phyloP scores from a whole-genome alignment of 2,113 vertebrate genomes.

The Apteryx owenii region DNA sequence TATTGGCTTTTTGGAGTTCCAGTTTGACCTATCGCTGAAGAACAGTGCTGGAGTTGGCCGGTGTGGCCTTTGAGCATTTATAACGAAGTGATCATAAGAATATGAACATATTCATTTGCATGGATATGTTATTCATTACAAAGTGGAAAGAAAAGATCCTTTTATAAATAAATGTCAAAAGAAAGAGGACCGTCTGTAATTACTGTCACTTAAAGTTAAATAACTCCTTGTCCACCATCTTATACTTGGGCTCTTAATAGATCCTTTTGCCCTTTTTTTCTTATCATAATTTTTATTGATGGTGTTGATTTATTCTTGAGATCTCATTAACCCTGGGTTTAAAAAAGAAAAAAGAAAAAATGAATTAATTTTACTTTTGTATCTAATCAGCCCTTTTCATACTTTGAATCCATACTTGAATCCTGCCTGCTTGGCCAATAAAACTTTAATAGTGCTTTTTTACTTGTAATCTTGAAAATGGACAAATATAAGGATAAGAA shows the following conservation, averaged over 20 bases:
- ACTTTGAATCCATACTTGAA: background rate
- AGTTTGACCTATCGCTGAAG: background rate
- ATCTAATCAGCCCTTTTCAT: background rate
- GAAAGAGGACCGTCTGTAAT: background rate
- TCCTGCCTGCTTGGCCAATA: background rate
- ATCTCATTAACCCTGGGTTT: background rate
- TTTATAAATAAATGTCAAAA: background rate
- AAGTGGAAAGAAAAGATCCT: background rate
- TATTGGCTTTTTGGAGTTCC: slow-evolving; percentile 25
- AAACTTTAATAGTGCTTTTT: background rate
- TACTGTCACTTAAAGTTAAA: background rate
- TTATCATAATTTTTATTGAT: background rate
- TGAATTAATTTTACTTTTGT: background rate
- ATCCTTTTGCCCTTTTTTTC: background rate
- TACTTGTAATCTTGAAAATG: background rate
- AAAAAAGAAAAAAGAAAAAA: background rate
- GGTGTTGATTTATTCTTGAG: background rate
- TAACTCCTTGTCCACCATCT: background rate
- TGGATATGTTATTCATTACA: background rate
- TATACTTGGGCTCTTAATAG: background rate
- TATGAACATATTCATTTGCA: background rate
- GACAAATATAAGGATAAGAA: background rate
- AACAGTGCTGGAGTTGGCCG: background rate
- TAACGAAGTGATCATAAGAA: background rate
- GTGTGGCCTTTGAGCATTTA: background rate